Conservation (phyloP, 2,888 invertebrate genomes). For the Acheta domesticus region DNA sequence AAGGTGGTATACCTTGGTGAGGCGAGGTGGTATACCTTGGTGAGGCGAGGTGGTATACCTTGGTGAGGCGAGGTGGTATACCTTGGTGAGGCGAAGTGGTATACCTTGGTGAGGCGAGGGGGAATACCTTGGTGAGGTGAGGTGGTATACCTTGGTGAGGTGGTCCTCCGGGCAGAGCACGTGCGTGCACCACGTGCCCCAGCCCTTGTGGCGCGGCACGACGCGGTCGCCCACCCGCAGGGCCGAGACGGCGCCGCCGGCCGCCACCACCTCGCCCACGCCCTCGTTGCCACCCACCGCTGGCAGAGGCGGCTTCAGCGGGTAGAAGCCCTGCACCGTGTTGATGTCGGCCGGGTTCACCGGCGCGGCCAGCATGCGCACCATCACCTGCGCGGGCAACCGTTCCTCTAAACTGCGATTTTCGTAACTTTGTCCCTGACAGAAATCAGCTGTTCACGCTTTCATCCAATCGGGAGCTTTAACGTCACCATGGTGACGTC, state of each 20-base stretch:
- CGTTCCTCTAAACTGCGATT: no score
- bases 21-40: no score
- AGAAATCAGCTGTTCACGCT: no score
- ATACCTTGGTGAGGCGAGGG: no score
- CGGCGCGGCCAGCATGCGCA: slow-evolving; percentile 85
- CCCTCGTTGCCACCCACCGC: slow-evolving; percentile 92
- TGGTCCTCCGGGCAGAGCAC: slow-evolving; percentile 58
- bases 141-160: slow-evolving; percentile 60
- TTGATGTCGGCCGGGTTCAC: slow-evolving; percentile 98
- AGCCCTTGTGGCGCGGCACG: slow-evolving; percentile 58
- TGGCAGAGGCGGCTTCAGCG: slow-evolving; percentile 77
- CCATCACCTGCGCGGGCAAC: slow-evolving; percentile 58
- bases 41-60: no score
- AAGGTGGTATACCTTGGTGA: no score
- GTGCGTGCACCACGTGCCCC: slow-evolving; percentile 86
- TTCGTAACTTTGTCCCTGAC: no score
- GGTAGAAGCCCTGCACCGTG: slow-evolving; percentile 87
- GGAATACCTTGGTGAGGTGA: no score
- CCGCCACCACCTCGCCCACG: slow-evolving; percentile 73
- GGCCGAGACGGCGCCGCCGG: slow-evolving; percentile 59
- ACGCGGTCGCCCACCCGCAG: slow-evolving; percentile 75
- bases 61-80: no score
- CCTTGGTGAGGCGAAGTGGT: no score
- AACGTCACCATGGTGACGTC: no score
- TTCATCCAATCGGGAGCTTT: no score